A percentile compares a stretch with the other conserved stretches of the same genome.
Evolutionary conservation across 2,113 vertebrate genomes (phyloP).

Genomic region (Cheirogaleus medius): DNA sequence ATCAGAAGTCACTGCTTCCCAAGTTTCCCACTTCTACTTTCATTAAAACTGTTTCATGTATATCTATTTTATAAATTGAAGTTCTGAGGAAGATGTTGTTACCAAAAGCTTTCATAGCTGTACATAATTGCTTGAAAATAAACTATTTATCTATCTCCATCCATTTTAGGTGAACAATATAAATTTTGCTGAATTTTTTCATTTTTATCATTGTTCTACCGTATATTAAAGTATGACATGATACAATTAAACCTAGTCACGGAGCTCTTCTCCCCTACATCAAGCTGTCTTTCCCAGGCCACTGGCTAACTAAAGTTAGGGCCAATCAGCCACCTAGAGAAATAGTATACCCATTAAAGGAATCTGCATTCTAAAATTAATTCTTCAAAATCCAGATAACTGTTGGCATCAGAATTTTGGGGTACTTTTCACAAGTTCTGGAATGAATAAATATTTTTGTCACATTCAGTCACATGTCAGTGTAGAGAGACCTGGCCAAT

Average conservation of each 20-base stretch:
- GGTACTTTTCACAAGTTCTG: background rate
- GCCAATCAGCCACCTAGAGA: background rate
- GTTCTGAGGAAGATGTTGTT: background rate
- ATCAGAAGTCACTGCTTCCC: background rate
- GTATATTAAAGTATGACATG: background rate
- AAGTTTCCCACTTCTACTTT: background rate
- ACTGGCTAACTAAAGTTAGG: background rate
- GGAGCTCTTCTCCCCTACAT: background rate
- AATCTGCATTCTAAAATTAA: background rate
- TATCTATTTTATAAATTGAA: background rate
- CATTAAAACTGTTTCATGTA: background rate
- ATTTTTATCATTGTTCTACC: background rate
- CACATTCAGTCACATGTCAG: background rate
- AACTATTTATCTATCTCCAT: background rate
- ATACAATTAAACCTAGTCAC: background rate
- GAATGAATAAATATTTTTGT: background rate
- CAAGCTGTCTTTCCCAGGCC: background rate
- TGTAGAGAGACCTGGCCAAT: background rate
- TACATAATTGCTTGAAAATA: background rate
- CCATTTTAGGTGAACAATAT: background rate
- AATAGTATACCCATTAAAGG: background rate
- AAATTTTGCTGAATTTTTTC: background rate
- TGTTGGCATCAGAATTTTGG: background rate
- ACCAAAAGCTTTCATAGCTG: background rate
- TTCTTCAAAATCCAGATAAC: background rate